A percentile compares a stretch with the other conserved stretches of the same genome.
These are phyloP conservation scores for Macropis europaea DNA, from an alignment of 2,888 invertebrate genomes.

Conservation along the genomic window DNA sequence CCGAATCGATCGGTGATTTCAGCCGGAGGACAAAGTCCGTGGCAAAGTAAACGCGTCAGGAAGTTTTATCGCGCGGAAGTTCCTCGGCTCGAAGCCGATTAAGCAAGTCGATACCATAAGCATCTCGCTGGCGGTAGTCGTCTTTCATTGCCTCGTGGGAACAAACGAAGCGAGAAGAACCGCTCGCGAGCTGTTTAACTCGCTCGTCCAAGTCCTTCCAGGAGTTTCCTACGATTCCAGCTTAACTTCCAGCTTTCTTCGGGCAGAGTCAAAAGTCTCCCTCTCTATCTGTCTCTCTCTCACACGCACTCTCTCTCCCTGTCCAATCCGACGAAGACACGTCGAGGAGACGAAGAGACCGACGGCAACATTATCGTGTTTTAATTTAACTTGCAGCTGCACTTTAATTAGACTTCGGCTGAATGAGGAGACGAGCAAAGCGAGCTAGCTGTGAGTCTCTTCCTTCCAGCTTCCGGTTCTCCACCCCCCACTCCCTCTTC, in stretches of 20 bases:
- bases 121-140: constrained; percentile 14
- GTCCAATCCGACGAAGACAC: constrained; percentile 21
- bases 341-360: constrained; percentile 28
- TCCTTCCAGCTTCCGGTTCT: constrained; percentile 33
- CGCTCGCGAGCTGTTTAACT: constrained; percentile 51
- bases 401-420: constrained; percentile 78
- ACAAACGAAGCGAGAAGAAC: constrained; percentile 31
- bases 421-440: constrained; percentile 70
- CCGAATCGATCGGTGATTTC: too few species aligned
- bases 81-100: constrained; percentile 41
- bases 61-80: constrained; percentile 41
- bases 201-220: constrained; percentile 49
- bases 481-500: background rate
- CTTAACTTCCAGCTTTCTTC: constrained; percentile 46
- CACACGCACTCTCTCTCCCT: too few species aligned
- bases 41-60: constrained; percentile 29
- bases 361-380: constrained; percentile 77
- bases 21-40: constrained; percentile 13
- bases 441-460: constrained; percentile 41
- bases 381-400: constrained; percentile 79
- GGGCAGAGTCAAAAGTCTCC: constrained; percentile 37
- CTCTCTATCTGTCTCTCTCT: too few species aligned
- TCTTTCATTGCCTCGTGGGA: constrained; percentile 30
- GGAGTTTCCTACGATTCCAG: constrained; percentile 52
- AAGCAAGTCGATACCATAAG: constrained; percentile 46